Base-by-base conservation (phyloP, 2,113 vertebrate species). In the Anolis sagrei region DNA sequence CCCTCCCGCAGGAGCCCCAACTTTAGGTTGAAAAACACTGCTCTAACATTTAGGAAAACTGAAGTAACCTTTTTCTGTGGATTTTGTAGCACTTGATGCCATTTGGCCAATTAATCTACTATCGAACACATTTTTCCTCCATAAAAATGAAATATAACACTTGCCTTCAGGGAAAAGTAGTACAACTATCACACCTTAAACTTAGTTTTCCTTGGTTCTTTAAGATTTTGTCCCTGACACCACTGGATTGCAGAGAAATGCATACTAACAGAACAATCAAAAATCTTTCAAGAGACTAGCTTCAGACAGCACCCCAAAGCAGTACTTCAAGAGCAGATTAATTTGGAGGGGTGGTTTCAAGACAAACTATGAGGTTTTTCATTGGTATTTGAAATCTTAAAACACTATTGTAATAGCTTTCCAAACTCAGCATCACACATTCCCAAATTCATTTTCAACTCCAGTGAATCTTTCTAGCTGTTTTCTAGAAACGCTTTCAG, bases 311-410 rank as follows among this genome's bases (percentile, higher is more conserved):
- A 87, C 89, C 36, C 81, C 85, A 75, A 66, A 89, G 81, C 74
- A 90, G 13, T 34, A 23, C 89, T 92, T 89, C 73, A 85, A 89
- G 86, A 84, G 80, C 89, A 84, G 76, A 86, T 76, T 21, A 19
- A 79, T 87, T 92, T 25, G 0, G 68, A 58, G 68, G 84, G 82
- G 49, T 14, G 80, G 51, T 61, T 85, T 76, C 5, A 85, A 62
- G 76, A 5, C 48, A 88, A 72, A 7, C 34, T 93, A 85, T 79
- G 21, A 89, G 51, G 14, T 54, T 58, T 44, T 16, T 58, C 54
- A 16, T 16, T 18, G 18, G 18, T 58, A 58, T 51, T 73, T 73
- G 78, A 87, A 69, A 84, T 16, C 39, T 87, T 36, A 49, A 36
- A 49, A 34, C 84, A 87, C 82, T 32, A 86, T 21, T 39, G 36